phyloP scores from a whole-genome alignment of 2,113 vertebrate genomes.

The Geococcyx californianus region DNA sequence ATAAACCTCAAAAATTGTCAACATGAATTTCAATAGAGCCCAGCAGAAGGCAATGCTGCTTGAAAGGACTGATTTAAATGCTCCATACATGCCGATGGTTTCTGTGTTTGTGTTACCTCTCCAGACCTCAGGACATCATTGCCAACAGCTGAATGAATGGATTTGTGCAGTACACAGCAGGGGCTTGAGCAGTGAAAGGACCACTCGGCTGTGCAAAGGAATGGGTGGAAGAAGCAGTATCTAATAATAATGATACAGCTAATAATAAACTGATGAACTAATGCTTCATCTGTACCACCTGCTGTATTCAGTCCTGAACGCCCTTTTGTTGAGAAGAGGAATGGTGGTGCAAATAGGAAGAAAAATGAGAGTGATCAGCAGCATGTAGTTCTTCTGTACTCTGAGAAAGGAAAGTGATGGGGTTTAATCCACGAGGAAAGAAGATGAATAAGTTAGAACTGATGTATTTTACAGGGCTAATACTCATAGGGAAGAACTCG shows the following conservation, averaged over 20 bases:
- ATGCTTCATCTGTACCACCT: not conserved
- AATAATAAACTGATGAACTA: conserved; percentile 5
- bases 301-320: not conserved
- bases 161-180: not conserved
- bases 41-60: not conserved
- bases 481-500: not conserved
- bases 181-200: not conserved
- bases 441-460: not conserved
- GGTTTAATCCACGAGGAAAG: not conserved
- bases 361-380: not conserved
- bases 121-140: not conserved
- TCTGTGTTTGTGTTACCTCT: not conserved
- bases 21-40: not conserved
- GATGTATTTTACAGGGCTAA: not conserved
- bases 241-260: conserved; percentile 14
- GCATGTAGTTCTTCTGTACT: not conserved
- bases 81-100: not conserved
- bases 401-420: not conserved
- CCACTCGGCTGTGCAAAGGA: not conserved
- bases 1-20: conserved; percentile 8
- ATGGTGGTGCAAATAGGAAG: not conserved
- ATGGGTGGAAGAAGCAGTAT: not conserved
- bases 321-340: not conserved
- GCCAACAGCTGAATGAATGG: not conserved
- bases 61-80: not conserved